Conservation (phyloP, 2,888 invertebrate species). For the Phania funesta region DNA sequence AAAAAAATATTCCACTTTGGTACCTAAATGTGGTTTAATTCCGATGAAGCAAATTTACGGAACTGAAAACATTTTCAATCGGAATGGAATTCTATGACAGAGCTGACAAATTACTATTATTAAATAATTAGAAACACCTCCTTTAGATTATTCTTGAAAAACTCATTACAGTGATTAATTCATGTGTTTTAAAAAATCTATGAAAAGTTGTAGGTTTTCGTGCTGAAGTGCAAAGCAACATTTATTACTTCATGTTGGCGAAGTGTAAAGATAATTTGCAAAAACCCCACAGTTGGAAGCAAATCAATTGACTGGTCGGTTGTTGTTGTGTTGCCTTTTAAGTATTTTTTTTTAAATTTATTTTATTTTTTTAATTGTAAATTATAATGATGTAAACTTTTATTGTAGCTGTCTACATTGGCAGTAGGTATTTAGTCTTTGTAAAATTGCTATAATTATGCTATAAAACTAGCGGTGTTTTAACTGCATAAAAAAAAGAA, state of each 20-base stretch:
- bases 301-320: conserved; percentile 41
- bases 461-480: conserved; percentile 47
- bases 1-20: too few relatives aligned
- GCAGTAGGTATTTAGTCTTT: conserved; percentile 21
- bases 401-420: background rate
- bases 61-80: too few relatives aligned
- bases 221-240: conserved; percentile 4
- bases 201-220: conserved; percentile 1
- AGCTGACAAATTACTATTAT: background rate
- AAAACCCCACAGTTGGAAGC: background rate
- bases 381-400: conserved; percentile 38
- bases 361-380: conserved; percentile 5
- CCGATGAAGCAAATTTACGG: too few relatives aligned
- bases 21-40: too few relatives aligned
- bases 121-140: background rate
- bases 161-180: conserved; percentile 24
- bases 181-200: conserved; percentile 1
- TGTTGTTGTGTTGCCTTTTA: conserved; percentile 14
- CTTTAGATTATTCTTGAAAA: background rate
- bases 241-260: conserved; percentile 5
- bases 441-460: conserved; percentile 51
- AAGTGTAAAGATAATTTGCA: conserved; percentile 42
- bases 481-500: background rate
- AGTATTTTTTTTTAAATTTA: background rate
- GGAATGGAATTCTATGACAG: too few relatives aligned